These are phyloP conservation scores for Fukomys damarensis DNA, from an alignment of 2,113 vertebrate species.

Conservation along the genomic window DNA sequence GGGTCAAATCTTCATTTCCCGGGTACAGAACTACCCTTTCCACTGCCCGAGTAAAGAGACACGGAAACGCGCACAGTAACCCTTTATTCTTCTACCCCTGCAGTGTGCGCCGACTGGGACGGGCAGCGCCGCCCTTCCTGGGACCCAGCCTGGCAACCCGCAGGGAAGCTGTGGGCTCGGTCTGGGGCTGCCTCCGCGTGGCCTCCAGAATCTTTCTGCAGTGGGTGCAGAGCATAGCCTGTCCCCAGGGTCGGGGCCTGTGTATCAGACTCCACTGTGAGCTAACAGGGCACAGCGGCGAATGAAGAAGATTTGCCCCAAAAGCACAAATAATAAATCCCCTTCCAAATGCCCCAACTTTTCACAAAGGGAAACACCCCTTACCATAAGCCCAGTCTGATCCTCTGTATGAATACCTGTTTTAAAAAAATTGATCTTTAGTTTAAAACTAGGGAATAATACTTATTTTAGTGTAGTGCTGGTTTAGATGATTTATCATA, in stretches of 20 bases:
- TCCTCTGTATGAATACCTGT: neutral
- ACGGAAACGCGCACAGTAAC: conserved; percentile 51
- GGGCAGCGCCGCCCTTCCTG: conserved; percentile 34
- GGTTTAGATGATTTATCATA: neutral
- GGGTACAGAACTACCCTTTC: conserved; percentile 53
- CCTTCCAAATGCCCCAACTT: neutral
- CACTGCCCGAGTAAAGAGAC: conserved; percentile 1
- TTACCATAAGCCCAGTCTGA: neutral
- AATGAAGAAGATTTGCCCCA: conserved; percentile 24
- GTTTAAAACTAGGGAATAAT: conserved; percentile 49
- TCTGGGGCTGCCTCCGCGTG: neutral
- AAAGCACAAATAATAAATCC: neutral
- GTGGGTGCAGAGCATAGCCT: neutral
- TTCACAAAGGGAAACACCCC: neutral
- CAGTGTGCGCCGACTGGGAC: too few species aligned
- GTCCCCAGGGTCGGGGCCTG: accelerated
- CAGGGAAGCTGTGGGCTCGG: neutral
- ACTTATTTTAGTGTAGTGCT: neutral
- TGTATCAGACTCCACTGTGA: neutral
- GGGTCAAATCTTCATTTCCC: conserved; percentile 62
- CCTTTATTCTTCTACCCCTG: conserved; percentile 38
- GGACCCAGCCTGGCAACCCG: neutral
- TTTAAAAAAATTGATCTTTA: neutral
- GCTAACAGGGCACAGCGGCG: neutral
- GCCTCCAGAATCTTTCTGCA: neutral